These are phyloP conservation scores for Agriopis marginaria DNA, from an alignment of 2,888 invertebrate genomes.

Conservation along the genomic window DNA sequence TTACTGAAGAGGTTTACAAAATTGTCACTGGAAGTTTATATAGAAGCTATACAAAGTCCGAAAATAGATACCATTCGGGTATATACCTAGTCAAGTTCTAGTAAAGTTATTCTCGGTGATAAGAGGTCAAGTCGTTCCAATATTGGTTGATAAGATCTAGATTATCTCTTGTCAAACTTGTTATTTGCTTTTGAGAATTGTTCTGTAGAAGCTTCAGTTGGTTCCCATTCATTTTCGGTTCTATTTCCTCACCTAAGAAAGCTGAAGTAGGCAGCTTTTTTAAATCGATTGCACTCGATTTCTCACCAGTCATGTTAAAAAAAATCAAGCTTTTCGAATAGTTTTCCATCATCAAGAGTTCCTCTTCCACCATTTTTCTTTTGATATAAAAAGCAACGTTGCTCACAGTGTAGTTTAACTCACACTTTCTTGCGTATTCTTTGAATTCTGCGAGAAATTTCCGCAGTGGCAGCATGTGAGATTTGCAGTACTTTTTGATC, in stretches of 20 bases:
- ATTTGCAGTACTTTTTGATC: constrained; percentile 62
- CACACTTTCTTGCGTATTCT: constrained; percentile 53
- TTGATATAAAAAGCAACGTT: constrained; percentile 62
- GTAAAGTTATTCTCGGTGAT: constrained; percentile 24
- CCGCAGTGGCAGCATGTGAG: constrained; percentile 52
- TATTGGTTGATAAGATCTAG: constrained; percentile 31
- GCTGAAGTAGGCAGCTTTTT: constrained; percentile 7
- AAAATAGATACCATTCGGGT: neutral
- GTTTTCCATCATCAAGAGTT: constrained; percentile 55
- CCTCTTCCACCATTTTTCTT: constrained; percentile 58
- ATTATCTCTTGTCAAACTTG: constrained; percentile 30
- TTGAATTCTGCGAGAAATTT: constrained; percentile 60
- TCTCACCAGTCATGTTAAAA: constrained; percentile 40
- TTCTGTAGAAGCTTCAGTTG: constrained; percentile 9
- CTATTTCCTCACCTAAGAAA: neutral
- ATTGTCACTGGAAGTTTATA: no score
- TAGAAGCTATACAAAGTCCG: no score
- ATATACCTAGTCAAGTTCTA: constrained; percentile 23
- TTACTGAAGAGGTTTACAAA: no score
- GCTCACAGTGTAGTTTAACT: constrained; percentile 53
- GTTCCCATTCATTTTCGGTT: constrained; percentile 6
- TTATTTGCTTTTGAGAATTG: constrained; percentile 30
- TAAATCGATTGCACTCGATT: constrained; percentile 8
- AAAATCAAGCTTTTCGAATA: constrained; percentile 55
- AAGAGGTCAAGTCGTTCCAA: constrained; percentile 33